Evolutionary conservation across 1,140 invertebrate species (phyloP).

Genomic region (Pseudomyrmex flavicornis): DNA sequence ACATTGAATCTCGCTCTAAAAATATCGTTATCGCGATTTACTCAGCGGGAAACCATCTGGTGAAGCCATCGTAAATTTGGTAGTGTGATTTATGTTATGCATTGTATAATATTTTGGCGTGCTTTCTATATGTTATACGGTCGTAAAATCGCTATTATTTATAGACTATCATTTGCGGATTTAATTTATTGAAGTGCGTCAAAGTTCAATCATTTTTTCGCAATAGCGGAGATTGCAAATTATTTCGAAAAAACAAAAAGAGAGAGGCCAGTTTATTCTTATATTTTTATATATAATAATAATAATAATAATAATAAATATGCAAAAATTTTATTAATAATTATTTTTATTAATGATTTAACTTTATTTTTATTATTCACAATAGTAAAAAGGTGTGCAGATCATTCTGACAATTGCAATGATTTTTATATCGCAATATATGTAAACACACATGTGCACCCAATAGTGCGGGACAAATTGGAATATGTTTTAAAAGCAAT

Average conservation of each 20-base stretch:
- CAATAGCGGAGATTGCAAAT: background rate
- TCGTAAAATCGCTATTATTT: slow-evolving; percentile 6
- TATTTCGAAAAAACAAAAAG: background rate
- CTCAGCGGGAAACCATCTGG: slow-evolving; percentile 21
- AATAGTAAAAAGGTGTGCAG: background rate
- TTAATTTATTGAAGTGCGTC: background rate
- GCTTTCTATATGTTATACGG: background rate
- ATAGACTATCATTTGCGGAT: background rate
- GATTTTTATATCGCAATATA: slow-evolving; percentile 14
- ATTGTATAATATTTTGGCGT: slow-evolving; percentile 36
- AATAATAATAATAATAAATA: too few relatives aligned
- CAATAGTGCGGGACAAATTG: slow-evolving; percentile 29
- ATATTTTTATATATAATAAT: too few relatives aligned
- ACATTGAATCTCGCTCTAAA: slow-evolving; percentile 27
- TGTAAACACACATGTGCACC: background rate
- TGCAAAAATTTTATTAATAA: background rate
- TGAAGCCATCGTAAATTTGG: slow-evolving; percentile 29
- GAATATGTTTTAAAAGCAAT: slow-evolving; percentile 30
- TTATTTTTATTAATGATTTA: background rate
- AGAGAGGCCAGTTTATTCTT: background rate
- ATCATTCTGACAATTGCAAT: slow-evolving; percentile 6
- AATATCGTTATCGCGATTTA: slow-evolving; percentile 36
- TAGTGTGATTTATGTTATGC: slow-evolving; percentile 26
- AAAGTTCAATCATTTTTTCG: background rate
- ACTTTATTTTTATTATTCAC: slow-evolving; percentile 18